A percentile compares a stretch with the other conserved stretches of the same genome.
These are phyloP conservation scores for Blastobasis lacticolella DNA, from an alignment of 2,888 invertebrate genomes.

Conservation along the genomic window DNA sequence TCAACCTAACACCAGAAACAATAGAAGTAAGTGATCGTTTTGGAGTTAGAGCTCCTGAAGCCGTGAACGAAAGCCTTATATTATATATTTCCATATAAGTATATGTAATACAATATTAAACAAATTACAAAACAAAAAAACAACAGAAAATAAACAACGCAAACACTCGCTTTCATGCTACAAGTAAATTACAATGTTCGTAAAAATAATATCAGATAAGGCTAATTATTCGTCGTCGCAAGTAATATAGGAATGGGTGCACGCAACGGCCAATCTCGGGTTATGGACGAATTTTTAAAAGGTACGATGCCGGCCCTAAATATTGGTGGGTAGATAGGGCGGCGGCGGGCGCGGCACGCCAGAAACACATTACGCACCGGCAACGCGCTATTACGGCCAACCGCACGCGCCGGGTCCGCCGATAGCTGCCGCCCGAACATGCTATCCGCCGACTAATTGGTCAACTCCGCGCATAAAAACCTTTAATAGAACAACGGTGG, in stretches of 20 bases:
- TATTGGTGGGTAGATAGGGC: conserved; percentile 59
- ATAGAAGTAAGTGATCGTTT: too few species aligned
- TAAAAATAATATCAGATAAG: conserved; percentile 58
- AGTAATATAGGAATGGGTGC: conserved; percentile 50
- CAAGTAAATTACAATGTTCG: conserved; percentile 52
- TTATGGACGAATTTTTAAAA: conserved; percentile 56
- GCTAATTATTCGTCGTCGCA: conserved; percentile 55
- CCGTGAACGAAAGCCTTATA: too few species aligned
- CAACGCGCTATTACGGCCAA: conserved; percentile 64
- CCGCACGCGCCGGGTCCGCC: conserved; percentile 57
- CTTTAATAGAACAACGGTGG: conserved; percentile 51
- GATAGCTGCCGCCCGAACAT: conserved; percentile 61
- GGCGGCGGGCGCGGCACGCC: conserved; percentile 61
- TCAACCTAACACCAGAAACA: too few species aligned
- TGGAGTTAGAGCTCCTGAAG: too few species aligned
- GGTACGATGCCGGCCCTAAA: conserved; percentile 52
- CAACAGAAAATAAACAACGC: conserved; percentile 24
- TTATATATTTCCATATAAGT: too few species aligned
- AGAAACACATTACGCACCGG: conserved; percentile 64
- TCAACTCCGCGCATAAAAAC: conserved; percentile 60
- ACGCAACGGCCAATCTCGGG: conserved; percentile 60
- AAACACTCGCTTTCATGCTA: conserved; percentile 46
- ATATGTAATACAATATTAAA: not conserved
- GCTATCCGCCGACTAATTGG: conserved; percentile 66
- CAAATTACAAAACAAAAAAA: conserved; percentile 26